Conservation (phyloP, 1,140 invertebrate genomes). For the Drosophila arizonae region DNA sequence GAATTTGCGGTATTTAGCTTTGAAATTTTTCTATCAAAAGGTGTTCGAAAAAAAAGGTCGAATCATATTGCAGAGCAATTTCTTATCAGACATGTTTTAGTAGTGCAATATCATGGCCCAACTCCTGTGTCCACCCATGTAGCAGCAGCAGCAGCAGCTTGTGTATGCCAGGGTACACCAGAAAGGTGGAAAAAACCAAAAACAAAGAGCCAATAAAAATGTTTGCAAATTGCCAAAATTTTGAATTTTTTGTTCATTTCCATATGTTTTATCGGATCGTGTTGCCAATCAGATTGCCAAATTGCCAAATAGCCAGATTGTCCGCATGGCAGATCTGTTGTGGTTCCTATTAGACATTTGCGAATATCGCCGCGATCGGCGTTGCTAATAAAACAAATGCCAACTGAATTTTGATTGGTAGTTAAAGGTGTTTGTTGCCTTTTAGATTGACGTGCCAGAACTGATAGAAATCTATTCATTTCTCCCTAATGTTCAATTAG, state of each 20-base stretch:
- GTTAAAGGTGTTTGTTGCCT: slow-evolving; percentile 1
- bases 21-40: no score
- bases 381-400: slow-evolving; percentile 21
- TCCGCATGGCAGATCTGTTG: neutral
- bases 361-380: slow-evolving; percentile 26
- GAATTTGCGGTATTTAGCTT: no score
- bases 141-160: no score
- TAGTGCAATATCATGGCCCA: no score
- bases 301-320: no score
- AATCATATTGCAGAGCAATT: no score
- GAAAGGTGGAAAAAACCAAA: neutral
- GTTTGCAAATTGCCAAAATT: slow-evolving; percentile 1
- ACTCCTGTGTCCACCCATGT: neutral
- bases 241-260: neutral
- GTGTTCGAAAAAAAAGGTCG: no score
- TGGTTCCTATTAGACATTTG: slow-evolving; percentile 15
- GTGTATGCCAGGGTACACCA: neutral
- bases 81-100: no score
- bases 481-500: no score
- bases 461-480: neutral
- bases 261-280: slow-evolving; percentile 1
- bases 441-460: neutral
- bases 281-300: no score
- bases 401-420: slow-evolving; percentile 31
- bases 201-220: neutral